A percentile compares a stretch with the other conserved stretches of the same genome.
These are phyloP conservation scores for Cryptotermes secundus DNA, from an alignment of 1,140 invertebrate genomes.

Conservation along the genomic window DNA sequence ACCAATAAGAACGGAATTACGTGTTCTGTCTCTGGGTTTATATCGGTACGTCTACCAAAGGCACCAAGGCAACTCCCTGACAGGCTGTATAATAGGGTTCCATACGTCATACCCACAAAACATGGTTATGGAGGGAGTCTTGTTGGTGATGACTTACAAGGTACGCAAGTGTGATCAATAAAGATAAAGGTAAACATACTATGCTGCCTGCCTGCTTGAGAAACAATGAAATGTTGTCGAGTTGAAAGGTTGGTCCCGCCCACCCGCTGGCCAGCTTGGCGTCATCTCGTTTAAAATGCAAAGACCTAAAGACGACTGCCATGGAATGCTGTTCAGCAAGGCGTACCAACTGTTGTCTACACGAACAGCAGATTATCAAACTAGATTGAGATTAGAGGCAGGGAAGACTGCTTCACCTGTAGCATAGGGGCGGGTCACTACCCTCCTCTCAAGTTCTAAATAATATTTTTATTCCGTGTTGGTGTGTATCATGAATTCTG, in stretches of 20 bases:
- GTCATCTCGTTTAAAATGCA: constrained; percentile 19
- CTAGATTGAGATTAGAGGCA: neutral
- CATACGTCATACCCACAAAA: neutral
- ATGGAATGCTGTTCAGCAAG: neutral
- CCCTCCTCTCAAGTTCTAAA: neutral
- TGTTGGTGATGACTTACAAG: constrained; percentile 26
- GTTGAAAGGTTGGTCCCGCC: constrained; percentile 16
- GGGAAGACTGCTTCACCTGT: neutral
- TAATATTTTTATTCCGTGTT: neutral
- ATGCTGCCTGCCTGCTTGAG: constrained; percentile 7
- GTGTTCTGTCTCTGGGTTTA: neutral
- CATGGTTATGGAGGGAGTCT: neutral
- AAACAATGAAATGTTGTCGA: constrained; percentile 24
- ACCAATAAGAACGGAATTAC: no score
- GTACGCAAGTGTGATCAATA: constrained; percentile 27
- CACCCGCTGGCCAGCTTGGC: neutral
- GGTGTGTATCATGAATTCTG: neutral
- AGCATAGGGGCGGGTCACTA: neutral
- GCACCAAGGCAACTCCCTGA: neutral
- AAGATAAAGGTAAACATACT: constrained; percentile 30
- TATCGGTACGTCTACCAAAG: neutral
- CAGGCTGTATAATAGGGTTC: neutral
- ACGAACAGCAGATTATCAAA: neutral
- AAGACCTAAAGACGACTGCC: neutral
- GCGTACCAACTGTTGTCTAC: neutral